Evolutionary conservation across 2,888 invertebrate genomes (phyloP), one percentile per base, ranked within the genome.

Genomic region (Pachliopta kotzebuea): DNA sequence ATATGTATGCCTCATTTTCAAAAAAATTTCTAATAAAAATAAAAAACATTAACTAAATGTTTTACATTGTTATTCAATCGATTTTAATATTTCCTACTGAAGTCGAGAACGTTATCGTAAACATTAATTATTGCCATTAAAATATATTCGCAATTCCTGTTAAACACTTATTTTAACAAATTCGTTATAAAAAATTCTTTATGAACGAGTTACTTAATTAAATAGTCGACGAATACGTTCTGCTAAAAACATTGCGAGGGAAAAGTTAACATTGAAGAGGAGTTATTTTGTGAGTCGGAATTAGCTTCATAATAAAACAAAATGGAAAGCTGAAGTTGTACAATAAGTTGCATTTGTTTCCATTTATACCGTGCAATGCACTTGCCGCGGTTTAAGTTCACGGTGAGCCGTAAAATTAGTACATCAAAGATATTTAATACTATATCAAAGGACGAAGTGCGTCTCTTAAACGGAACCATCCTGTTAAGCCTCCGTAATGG

Each of bases 341-440:
- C 65, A 60, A 60, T 60, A 56, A 57, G 23, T 23, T 58, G 37
- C 23, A 31, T 65, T 61, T 57, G 65, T 57, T 45, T 45, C 53
- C 56, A 31, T 65, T 42, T 61, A 53, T 56, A 20, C 23, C 26
- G 9, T 52, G 55, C 42, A 62, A 55, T 53, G 61, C 54, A 54
- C 57, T 65, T 45, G 11, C 8, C 20, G 54, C 65, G 26, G 45
- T 65, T 62, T 65, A 14, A 23, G 57, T 31, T 55, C 37, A 62
- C 58, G 55, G 57, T 50, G 58, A 65, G 55, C 62, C 55, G 24
- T 58, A 24, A 62, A 65, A 65, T 65, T 62, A 65, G 58, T 62
- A 65, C 65, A 65, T 65, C 65, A 65, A 65, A 65, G 65, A 62
- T 65, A 62, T 62, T 62, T 62, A 65, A 62, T 62, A 55, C 50